Base-by-base conservation (phyloP, 2,888 invertebrate species). In the Metopia argyrocephala region DNA sequence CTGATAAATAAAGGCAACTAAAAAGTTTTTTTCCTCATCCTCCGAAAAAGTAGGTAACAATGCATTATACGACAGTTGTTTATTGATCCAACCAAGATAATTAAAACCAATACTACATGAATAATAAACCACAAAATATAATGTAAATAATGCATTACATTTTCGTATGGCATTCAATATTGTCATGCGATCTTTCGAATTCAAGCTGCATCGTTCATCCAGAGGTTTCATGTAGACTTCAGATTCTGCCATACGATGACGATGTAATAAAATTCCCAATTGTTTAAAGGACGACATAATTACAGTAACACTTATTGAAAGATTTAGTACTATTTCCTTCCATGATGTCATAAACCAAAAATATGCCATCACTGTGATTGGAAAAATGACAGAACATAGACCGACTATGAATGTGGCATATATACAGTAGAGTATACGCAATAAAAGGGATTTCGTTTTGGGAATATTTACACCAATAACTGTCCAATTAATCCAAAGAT, bases 11-110 rank as follows among this genome's bases (percentile, higher is more conserved):
- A 83, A 78, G 0, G 74, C 76, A 7, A 83, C 23, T 7, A 76
- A 5, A 31, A 82, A 85, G 20, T 83, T 85, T 0, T 9, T 38
- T 1, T 66, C 62, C 0, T 83, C 27, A 5, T 73, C 59, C 1
- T 6, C 21, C 56, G 82, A 84, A n/a, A 85, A 59, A 20, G 68
- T 45, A 0, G 85, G 85, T 70, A 82, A 83, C 73, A 84, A 85
- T 1, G 76, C 84, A 45, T 82, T 83, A 50, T 83, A 85, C 5
- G 83, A 59, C 5, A 85, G 15, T 5, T 69, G 65, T 7, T 70
- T 70, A 48, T 76, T 79, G 0, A 73, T 20, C 65, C 76, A 68
- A 21, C 83, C 85, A n/a, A 75, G 83, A 5, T 80, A 46, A 5
- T 56, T 21, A 5, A 82, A 84, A 5, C 84, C 82, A 2, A 15